Evolutionary conservation across 2,888 invertebrate genomes (phyloP).

Genomic region (Cenopis cana): DNA sequence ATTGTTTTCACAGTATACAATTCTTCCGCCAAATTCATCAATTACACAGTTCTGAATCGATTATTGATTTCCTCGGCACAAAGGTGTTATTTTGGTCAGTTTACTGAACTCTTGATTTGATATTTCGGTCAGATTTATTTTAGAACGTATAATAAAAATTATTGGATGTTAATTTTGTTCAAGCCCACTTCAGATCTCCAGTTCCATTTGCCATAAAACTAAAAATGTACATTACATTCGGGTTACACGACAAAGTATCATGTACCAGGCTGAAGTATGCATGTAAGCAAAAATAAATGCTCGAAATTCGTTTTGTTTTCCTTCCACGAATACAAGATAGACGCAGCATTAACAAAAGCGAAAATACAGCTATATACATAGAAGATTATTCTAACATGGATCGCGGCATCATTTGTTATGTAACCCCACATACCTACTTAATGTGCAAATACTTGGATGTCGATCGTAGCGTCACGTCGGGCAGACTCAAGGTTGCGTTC

Average conservation of each 20-base stretch:
- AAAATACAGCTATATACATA: neutral
- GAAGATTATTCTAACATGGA: slow-evolving; percentile 5
- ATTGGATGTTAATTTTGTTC: slow-evolving; percentile 14
- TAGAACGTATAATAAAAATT: slow-evolving; percentile 10
- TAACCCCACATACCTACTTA: neutral
- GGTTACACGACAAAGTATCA: neutral
- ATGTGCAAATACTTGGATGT: slow-evolving; percentile 19
- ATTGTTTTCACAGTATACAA: slow-evolving; percentile 17
- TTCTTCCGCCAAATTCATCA: slow-evolving; percentile 12
- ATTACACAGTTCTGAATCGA: slow-evolving; percentile 8
- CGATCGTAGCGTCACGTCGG: slow-evolving; percentile 24
- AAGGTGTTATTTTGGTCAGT: slow-evolving; percentile 29
- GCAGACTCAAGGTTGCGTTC: slow-evolving; percentile 56
- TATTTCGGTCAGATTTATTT: slow-evolving; percentile 22
- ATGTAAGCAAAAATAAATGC: neutral
- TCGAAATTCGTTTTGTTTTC: neutral
- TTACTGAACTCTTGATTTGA: slow-evolving; percentile 21
- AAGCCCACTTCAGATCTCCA: neutral
- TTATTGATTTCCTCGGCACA: slow-evolving; percentile 29
- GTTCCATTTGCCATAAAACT: slow-evolving; percentile 18
- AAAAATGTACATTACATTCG: slow-evolving; percentile 7
- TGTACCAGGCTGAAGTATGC: neutral
- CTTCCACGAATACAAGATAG: neutral
- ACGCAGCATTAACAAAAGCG: neutral
- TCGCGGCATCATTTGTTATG: neutral